A percentile compares a stretch with the other conserved stretches of the same genome.
Conservation (phyloP, 2,797 vertebrate species). For the Gorsachius magnificus region DNA sequence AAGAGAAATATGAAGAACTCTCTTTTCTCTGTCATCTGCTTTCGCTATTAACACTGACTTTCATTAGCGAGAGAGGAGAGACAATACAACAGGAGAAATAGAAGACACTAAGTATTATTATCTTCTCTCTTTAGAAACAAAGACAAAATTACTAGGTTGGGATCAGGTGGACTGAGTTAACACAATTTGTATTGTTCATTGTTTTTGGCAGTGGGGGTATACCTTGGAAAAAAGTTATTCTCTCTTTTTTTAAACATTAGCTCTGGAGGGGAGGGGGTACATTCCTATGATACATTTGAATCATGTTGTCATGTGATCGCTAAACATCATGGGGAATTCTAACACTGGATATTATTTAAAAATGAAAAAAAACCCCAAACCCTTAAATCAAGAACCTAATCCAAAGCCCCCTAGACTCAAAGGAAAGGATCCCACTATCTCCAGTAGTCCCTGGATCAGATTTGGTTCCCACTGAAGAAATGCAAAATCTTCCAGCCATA, state of each 20-base stretch:
- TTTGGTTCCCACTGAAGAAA: not conserved
- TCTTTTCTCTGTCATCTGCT: not conserved
- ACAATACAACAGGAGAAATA: not conserved
- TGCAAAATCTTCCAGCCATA: not conserved
- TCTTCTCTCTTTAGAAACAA: not conserved
- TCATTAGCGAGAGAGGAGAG: not conserved
- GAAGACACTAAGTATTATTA: not conserved
- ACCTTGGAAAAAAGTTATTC: not conserved
- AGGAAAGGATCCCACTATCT: not conserved
- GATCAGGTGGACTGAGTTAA: not conserved
- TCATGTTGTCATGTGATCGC: not conserved
- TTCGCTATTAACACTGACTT: not conserved
- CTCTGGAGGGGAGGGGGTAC: not conserved
- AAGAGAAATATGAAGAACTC: not conserved
- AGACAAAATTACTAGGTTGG: not conserved
- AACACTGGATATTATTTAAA: not conserved
- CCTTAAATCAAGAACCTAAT: not conserved
- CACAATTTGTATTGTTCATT: not conserved
- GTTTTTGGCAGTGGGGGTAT: accelerated
- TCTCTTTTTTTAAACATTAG: not conserved
- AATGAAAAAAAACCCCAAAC: not conserved
- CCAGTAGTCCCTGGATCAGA: not conserved
- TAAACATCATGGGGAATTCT: not conserved
- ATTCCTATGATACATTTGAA: not conserved
- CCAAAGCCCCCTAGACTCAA: not conserved